Conservation (phyloP, 2,888 invertebrate species). For the Cremastobaeus sp. region DNA sequence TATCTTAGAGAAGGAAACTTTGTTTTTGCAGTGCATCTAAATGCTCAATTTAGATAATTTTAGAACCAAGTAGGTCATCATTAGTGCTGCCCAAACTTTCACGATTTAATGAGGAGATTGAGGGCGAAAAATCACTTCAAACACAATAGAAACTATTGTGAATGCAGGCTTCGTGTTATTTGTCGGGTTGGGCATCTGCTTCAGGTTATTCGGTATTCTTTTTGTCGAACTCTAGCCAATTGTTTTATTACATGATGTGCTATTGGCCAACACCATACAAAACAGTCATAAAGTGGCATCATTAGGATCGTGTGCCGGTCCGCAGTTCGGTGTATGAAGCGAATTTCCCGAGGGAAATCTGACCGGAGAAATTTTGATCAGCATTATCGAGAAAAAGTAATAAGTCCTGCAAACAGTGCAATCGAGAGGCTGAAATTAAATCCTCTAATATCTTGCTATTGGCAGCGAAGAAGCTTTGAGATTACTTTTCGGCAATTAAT, state of each 20-base stretch:
- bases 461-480: no score
- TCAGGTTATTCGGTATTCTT: background rate
- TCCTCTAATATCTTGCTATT: slow-evolving; percentile 23
- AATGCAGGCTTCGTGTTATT: background rate
- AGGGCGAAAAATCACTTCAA: no score
- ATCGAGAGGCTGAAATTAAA: slow-evolving; percentile 22
- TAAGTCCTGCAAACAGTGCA: slow-evolving; percentile 14
- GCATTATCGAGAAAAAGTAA: slow-evolving; percentile 31
- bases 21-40: no score
- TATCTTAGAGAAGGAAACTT: no score
- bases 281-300: slow-evolving; percentile 17
- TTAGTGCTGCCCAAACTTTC: no score
- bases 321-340: slow-evolving; percentile 23
- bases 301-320: slow-evolving; percentile 30
- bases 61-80: no score
- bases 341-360: slow-evolving; percentile 40
- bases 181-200: background rate
- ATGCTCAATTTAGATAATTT: no score
- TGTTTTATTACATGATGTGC: slow-evolving; percentile 48
- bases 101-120: no score
- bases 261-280: no score
- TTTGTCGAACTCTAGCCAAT: slow-evolving; percentile 3
- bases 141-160: background rate
- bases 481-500: no score
- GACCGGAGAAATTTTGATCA: slow-evolving; percentile 40